Evolutionary conservation across 2,113 vertebrate species (phyloP), one percentile per base, ranked within the genome.

Genomic region (Tragelaphus buxtoni): DNA sequence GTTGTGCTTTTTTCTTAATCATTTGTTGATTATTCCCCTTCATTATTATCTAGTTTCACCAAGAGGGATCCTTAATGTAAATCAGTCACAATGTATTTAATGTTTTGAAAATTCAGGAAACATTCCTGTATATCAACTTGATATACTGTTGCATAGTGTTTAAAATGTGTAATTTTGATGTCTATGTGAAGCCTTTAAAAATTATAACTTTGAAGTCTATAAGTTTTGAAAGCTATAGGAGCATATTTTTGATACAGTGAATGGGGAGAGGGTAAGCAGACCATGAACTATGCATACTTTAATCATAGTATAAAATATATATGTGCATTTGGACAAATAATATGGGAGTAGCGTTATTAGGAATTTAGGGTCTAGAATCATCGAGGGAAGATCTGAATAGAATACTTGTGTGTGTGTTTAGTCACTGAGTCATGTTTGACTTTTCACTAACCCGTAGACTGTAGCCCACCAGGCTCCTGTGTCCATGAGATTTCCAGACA

Each of bases 21-120:
- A 81, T 89, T 88, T 91, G 26, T 45, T 94, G 55, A 39, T 89
- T 95, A 60, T 32, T 97, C 47, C 24, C 10, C 17, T 39, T 92
- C 30, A 65, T 85, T 35, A 56, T 91, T 14, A 88, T 74, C 58
- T 88, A 30, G 39, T 80, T 79, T 89, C 56, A 30, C 45, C 28
- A 58, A 88, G 13, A 85, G 24, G 20, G 55, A n/a, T 97, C 18
- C 49, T 85, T 87, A 69, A 82, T 61, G 4, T 90, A 91, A 95
- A 69, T 90, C 10, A 22, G 35, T 84, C 39, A 81, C 10, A 53
- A 9, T 90, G 4, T 89, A 20, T 79, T 95, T 88, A 65, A 81
- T 77, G 63, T 83, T 95, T 96, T 69, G 18, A 94, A 94, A 86
- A 85, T 86, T 81, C 35, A 47, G 16, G 14, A 95, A 69, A 84